Evolutionary conservation across 64 coral and sea anemone species (phyloP).

Genomic region (Montipora cactus): DNA sequence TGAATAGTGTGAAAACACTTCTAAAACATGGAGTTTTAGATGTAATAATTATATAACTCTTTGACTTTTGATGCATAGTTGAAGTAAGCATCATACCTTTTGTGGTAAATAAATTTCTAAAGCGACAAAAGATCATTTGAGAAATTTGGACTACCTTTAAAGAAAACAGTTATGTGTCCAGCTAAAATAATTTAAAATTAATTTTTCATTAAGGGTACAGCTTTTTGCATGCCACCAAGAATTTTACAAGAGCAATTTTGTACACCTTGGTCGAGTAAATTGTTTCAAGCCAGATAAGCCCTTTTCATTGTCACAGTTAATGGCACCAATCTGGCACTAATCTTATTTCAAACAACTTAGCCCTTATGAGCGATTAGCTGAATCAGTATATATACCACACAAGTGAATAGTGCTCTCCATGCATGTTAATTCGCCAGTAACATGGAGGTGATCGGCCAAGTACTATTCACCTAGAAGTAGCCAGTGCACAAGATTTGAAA

Average conservation of each 20-base stretch:
- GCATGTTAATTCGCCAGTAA: too few relatives aligned
- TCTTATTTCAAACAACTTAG: too few relatives aligned
- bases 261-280: neutral
- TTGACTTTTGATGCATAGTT: neutral
- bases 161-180: neutral
- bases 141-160: neutral
- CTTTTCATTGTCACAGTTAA: too few relatives aligned
- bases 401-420: too few relatives aligned
- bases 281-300: too few relatives aligned
- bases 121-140: neutral
- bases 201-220: neutral
- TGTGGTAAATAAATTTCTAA: neutral
- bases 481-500: too few relatives aligned
- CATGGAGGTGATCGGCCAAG: too few relatives aligned
- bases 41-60: neutral
- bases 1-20: conserved; percentile 28
- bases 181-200: neutral
- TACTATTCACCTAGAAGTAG: too few relatives aligned
- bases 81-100: neutral
- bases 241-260: neutral
- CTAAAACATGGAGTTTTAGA: neutral
- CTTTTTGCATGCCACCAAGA: neutral
- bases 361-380: too few relatives aligned
- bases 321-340: too few relatives aligned
- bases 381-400: too few relatives aligned